Evolutionary conservation across 2,797 vertebrate species (phyloP), one percentile per base, ranked within the genome.

Genomic region (Cichlasoma orientale): DNA sequence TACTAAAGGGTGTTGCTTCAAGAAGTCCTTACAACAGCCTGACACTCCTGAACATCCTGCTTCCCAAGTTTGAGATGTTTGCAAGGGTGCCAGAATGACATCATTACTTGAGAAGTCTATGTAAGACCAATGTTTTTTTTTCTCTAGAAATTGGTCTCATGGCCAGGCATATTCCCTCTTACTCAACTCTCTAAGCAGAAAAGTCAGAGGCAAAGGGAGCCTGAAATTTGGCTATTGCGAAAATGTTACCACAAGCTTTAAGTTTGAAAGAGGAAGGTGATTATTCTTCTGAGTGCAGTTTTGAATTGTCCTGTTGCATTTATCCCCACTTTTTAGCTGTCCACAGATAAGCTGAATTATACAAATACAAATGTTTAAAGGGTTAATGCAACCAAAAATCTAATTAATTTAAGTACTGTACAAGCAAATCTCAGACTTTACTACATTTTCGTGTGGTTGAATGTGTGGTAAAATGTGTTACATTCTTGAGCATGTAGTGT

Each of bases 281-380:
- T 93, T 81, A 77, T 80, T 91, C 75, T 86, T 85, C 36, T 82
- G 89, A 91, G 92, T 90, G 89, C 88, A 83, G 82, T 79, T 56
- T 53, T 52, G 47, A 73, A 70, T 53, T 84, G 74, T 82, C 63
- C 29, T 83, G 55, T 83, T 82, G 63, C 83, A 69, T 85, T 87
- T 33, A 74, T 78, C 33, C 21, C 21, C 3, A 29, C 11, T 19
- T 8, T 84, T 71, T 52, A 68, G 19, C 38, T 68, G 61, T 0
- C 41, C 61, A 56, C 16, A 72, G 9, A 83, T 23, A 44, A 47
- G 6, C 1, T 70, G 21, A 63, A 29, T 70, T 75, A 11, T 25
- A 3, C 13, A 69, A 23, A 4, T 25, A 2, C 68, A 14, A 58
- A 41, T 59, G 13, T 58, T 78, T 36, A 18, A 75, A 47, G 13